Percentiles rank a stretch among this genome's conserved stretches.
phyloP scores from a whole-genome alignment of 2,797 vertebrate genomes.

The Rallus crepitans region DNA sequence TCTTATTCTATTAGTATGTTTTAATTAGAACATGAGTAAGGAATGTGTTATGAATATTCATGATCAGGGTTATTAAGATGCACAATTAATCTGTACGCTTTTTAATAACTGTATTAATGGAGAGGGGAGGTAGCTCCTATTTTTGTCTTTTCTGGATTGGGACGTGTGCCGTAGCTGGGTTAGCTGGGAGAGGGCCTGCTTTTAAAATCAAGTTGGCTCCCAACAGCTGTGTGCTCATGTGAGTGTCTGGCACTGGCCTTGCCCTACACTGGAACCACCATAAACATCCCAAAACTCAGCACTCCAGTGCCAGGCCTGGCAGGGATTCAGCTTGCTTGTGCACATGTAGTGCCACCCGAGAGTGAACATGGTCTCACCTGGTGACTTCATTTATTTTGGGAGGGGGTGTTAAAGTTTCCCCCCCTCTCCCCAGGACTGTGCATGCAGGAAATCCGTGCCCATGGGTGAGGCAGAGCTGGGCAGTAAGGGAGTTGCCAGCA shows the following conservation, averaged over 20 bases:
- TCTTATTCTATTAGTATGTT: slow-evolving; percentile 74
- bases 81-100: slow-evolving; percentile 71
- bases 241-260: neutral
- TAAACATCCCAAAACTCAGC: neutral
- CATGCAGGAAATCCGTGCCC: accelerated
- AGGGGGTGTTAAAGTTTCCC: no score
- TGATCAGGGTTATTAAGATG: slow-evolving; percentile 75
- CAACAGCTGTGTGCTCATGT: neutral
- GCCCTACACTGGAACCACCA: neutral
- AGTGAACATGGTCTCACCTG: accelerated
- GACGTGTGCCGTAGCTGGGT: neutral
- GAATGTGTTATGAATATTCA: slow-evolving; percentile 80
- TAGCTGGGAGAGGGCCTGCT: neutral
- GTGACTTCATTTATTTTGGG: neutral
- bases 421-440: neutral
- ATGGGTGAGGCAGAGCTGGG: neutral
- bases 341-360: neutral
- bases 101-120: slow-evolving; percentile 76
- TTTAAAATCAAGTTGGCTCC: neutral
- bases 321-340: accelerated
- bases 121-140: slow-evolving; percentile 4
- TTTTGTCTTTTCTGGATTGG: slow-evolving; percentile 20
- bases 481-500: neutral
- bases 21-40: slow-evolving; percentile 77
- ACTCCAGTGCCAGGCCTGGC: neutral